Base-by-base conservation (phyloP, 2,113 vertebrate genomes). In the Platysternon megacephalum region DNA sequence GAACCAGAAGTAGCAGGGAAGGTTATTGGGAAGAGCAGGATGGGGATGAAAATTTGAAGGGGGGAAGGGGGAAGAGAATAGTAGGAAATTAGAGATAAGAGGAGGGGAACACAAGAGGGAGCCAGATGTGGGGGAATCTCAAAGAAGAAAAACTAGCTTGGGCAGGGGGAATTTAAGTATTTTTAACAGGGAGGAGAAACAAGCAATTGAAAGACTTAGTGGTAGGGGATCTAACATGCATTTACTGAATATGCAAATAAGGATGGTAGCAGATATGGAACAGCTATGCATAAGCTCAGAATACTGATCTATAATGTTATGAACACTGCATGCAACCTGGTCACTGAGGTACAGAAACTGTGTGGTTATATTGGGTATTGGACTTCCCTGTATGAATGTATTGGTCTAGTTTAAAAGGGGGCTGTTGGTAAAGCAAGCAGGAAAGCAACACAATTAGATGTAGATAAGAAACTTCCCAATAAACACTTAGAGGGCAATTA, bases 211-310 rank as follows among this genome's bases (percentile, higher is more conserved):
- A 90, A 90, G 82, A 26, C 2, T 5, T 78, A 39, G 84, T 80
- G 48, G 6, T 5, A 91, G 21, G 10, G 11, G 24, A 76, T 44
- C 42, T 44, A 44, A 76, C 22, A 42, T 76, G 42, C 11, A 72
- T 80, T 82, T n/a, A 39, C 0, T 29, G 26, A 26, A 29, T 80
- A 49, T 46, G 32, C 35, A 85, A 81, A 84, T 5, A 21, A 28
- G 74, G 5, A 53, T 11, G 0, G 0, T 0, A 0, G 55, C 49
- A 88, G 14, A 89, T 74, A 88, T 28, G 82, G 5, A 1, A 19
- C 52, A 91, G 83, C 4, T 74, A 65, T 53, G 58, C 10, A 32
- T n/a, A n/a, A 79, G 28, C 48, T 84, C 44, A 88, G 3, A 93
- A 11, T 16, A 87, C 1, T 44, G 3, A 1, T 72, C 6, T 93